These are phyloP conservation scores for Agrotis ipsilon DNA, from an alignment of 2,888 invertebrate genomes.

Conservation along the genomic window DNA sequence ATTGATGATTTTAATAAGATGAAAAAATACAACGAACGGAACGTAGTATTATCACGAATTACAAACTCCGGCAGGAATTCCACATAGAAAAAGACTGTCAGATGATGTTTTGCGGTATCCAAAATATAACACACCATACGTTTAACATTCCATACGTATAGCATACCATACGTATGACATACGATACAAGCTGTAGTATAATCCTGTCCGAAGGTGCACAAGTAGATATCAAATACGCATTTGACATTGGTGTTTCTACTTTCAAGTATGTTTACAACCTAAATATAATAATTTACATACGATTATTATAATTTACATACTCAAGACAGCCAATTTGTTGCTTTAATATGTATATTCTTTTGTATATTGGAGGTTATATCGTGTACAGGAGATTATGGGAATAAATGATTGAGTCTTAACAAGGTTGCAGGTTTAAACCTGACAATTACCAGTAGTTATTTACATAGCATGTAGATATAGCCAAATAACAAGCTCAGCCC, in stretches of 20 bases:
- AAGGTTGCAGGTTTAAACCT: background rate
- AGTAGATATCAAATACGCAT: conserved; percentile 17
- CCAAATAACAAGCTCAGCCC: too few relatives aligned
- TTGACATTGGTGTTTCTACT: conserved; percentile 36
- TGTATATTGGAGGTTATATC: background rate
- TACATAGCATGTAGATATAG: too few relatives aligned
- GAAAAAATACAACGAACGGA: too few relatives aligned
- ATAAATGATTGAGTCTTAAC: background rate
- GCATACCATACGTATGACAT: background rate
- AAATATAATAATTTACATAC: conserved; percentile 23
- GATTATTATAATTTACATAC: conserved; percentile 4
- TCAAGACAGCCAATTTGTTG: conserved; percentile 3
- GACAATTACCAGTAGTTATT: background rate
- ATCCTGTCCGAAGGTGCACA: conserved; percentile 29
- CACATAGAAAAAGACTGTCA: background rate
- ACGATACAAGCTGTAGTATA: background rate
- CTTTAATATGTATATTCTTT: background rate
- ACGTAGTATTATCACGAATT: too few relatives aligned
- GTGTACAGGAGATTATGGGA: background rate
- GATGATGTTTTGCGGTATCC: background rate
- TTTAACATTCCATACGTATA: background rate
- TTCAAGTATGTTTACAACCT: conserved; percentile 23
- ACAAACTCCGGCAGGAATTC: too few relatives aligned
- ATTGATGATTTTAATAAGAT: too few relatives aligned
- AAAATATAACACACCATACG: background rate